A percentile compares a stretch with the other conserved stretches of the same genome.
Conservation (phyloP, 2,797 vertebrate genomes). For the Pelobates cultripes region DNA sequence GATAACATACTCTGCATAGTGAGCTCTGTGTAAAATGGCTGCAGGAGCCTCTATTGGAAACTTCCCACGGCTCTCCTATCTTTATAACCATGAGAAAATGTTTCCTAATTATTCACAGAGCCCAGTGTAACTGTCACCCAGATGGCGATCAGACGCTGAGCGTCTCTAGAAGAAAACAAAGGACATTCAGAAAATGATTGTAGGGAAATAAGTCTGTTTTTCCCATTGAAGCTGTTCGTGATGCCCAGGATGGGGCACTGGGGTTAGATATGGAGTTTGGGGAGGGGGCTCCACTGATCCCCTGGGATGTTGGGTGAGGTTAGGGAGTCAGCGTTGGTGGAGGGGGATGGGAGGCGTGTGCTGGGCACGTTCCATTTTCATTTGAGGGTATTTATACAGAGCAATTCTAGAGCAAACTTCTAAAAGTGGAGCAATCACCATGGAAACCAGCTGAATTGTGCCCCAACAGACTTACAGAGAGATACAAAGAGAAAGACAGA, state of each 20-base stretch:
- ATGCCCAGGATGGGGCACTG: too few relatives aligned
- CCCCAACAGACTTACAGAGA: too few relatives aligned
- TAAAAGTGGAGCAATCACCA: too few relatives aligned
- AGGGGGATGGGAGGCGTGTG: background rate
- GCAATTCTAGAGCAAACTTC: too few relatives aligned
- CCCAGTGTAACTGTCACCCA: slow-evolving; percentile 7
- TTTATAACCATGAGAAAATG: slow-evolving; percentile 28
- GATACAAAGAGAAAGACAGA: too few relatives aligned
- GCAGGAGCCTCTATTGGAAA: too few relatives aligned
- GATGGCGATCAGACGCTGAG: slow-evolving; percentile 32
- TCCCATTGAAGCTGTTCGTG: slow-evolving; percentile 29
- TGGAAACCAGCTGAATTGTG: too few relatives aligned
- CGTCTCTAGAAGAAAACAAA: slow-evolving; percentile 18
- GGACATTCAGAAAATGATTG: background rate
- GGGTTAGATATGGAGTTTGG: background rate
- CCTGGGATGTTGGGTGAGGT: background rate
- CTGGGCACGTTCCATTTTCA: background rate
- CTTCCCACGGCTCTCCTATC: too few relatives aligned
- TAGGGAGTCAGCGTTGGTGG: background rate
- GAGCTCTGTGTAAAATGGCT: too few relatives aligned
- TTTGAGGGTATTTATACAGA: background rate
- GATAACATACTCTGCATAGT: too few relatives aligned
- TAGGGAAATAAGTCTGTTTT: background rate
- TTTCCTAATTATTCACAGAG: background rate
- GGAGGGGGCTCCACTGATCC: background rate